Evolutionary conservation across 2,113 vertebrate species (phyloP).

Genomic region (Potamarius usumacintae): DNA sequence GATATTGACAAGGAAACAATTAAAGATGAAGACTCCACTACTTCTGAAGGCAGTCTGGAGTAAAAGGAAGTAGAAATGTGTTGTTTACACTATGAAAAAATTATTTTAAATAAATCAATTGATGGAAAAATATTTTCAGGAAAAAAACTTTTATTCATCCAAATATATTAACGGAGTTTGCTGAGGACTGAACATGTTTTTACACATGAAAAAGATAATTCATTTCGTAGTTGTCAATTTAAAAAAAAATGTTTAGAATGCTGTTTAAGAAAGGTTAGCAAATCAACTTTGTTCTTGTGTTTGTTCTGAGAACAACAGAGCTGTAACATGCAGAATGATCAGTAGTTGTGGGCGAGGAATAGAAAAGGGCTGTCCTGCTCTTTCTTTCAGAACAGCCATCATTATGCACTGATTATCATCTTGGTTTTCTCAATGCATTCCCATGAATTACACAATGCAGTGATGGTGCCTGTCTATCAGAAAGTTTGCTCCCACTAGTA

Average conservation of each 20-base stretch:
- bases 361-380: neutral
- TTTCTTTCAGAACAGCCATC: neutral
- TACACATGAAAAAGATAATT: neutral
- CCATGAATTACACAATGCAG: neutral
- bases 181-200: neutral
- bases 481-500: neutral
- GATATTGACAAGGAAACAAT: neutral
- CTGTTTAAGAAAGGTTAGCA: neutral
- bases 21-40: neutral
- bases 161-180: neutral
- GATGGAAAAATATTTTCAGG: neutral
- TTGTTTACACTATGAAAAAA: too few relatives aligned
- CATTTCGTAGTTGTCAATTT: neutral
- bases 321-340: neutral
- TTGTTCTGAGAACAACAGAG: neutral
- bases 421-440: slow-evolving; percentile 2
- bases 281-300: neutral
- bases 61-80: neutral
- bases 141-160: neutral
- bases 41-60: neutral
- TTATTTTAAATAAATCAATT: too few relatives aligned
- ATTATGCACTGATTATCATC: neutral
- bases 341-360: neutral
- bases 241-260: neutral
- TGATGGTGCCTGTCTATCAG: neutral